Evolutionary conservation across 2,888 invertebrate genomes (phyloP).

Genomic region (Eilema caniola): DNA sequence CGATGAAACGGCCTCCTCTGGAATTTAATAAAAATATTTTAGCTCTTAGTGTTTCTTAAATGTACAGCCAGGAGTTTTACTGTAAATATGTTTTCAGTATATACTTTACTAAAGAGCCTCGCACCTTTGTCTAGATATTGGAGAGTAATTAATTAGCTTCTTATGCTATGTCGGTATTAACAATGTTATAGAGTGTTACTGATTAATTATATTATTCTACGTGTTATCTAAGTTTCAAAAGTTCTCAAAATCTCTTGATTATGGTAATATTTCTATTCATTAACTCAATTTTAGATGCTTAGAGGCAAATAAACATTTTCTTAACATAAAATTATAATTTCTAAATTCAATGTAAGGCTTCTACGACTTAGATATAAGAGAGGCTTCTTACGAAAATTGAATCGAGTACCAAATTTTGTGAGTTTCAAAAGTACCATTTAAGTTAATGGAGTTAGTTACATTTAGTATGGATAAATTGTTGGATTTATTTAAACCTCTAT

Average conservation of each 20-base stretch:
- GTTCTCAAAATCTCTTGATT: conserved; percentile 10
- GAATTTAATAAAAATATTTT: conserved; percentile 86
- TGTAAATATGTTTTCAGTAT: conserved; percentile 56
- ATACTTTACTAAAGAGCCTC: conserved; percentile 45
- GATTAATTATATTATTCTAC: conserved; percentile 31
- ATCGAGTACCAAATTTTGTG: background rate
- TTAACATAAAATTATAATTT: conserved; percentile 17
- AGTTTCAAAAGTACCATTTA: conserved; percentile 15
- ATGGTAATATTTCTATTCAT: conserved; percentile 8
- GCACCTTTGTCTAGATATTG: conserved; percentile 36
- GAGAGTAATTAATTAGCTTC: conserved; percentile 30
- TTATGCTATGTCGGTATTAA: conserved; percentile 40
- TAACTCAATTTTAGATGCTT: conserved; percentile 15
- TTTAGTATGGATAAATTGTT: conserved; percentile 17
- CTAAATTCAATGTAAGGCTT: conserved; percentile 14
- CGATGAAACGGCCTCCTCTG: conserved; percentile 77
- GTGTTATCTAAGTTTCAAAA: conserved; percentile 22
- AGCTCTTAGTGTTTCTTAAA: conserved; percentile 74
- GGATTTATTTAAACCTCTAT: conserved; percentile 9
- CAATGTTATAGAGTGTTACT: conserved; percentile 24
- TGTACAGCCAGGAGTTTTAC: conserved; percentile 65
- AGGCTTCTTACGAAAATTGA: background rate
- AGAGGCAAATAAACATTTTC: conserved; percentile 16
- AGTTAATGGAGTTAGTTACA: conserved; percentile 16
- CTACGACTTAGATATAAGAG: background rate